These are phyloP conservation scores for Mesorhabditis belari DNA, from an alignment of 2,888 invertebrate genomes.

Conservation along the genomic window DNA sequence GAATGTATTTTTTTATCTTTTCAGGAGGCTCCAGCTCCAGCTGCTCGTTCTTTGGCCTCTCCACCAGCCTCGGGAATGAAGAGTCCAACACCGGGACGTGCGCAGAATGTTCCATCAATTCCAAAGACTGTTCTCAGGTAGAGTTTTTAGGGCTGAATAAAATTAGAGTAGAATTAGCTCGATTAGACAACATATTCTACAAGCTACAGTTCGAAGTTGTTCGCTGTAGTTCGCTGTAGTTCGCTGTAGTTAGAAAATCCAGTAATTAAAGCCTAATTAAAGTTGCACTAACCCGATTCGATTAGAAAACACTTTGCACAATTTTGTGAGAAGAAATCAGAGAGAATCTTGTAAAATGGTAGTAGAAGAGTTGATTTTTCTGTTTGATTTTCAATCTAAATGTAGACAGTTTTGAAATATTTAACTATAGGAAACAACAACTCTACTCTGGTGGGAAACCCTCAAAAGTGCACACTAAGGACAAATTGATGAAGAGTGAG, in stretches of 20 bases:
- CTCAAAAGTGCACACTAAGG: slow-evolving; percentile 45
- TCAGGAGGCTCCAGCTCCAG: slow-evolving; percentile 25
- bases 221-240: too few relatives aligned
- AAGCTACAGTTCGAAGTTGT: background rate
- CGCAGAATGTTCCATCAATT: slow-evolving; percentile 19
- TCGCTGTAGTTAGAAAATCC: too few relatives aligned
- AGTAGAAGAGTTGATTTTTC: too few relatives aligned
- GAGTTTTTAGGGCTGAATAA: background rate
- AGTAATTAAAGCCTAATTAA: too few relatives aligned
- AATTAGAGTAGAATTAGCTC: background rate
- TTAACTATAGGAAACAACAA: slow-evolving; percentile 35
- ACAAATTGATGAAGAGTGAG: slow-evolving; percentile 49
- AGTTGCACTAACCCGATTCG: too few relatives aligned
- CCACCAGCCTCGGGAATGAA: slow-evolving; percentile 29
- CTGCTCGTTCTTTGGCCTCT: slow-evolving; percentile 20
- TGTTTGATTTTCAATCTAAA: too few relatives aligned
- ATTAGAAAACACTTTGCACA: too few relatives aligned
- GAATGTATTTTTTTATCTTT: background rate
- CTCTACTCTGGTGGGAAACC: slow-evolving; percentile 50
- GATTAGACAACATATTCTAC: background rate
- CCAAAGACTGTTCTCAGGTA: slow-evolving; percentile 27
- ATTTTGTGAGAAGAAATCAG: too few relatives aligned
- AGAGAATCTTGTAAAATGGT: too few relatives aligned
- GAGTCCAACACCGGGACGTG: slow-evolving; percentile 36
- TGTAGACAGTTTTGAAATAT: too few relatives aligned